These are phyloP conservation scores for Alethe castanea DNA, from an alignment of 2,113 vertebrate genomes.

Conservation along the genomic window DNA sequence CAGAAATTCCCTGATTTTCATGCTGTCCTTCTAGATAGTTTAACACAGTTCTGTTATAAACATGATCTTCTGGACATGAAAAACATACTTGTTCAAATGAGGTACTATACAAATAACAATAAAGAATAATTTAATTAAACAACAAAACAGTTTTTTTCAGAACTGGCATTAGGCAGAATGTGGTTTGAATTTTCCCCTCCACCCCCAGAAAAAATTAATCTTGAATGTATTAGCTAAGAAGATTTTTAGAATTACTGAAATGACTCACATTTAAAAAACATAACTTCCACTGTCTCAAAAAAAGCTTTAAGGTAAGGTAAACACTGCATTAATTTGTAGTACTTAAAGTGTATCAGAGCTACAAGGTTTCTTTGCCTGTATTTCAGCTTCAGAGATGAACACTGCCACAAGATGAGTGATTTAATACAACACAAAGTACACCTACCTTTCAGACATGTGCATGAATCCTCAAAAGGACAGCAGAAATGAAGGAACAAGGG, in stretches of 20 bases:
- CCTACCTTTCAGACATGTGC: slow-evolving; percentile 72
- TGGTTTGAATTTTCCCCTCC: neutral
- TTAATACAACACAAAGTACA: neutral
- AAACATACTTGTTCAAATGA: neutral
- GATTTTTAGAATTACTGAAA: neutral
- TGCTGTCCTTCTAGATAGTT: neutral
- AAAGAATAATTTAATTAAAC: neutral
- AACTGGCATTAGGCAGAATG: neutral
- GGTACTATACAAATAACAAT: neutral
- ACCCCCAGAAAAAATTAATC: neutral
- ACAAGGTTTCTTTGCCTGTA: neutral
- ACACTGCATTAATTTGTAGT: neutral
- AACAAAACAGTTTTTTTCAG: neutral
- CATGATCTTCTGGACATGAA: neutral
- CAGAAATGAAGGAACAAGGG: slow-evolving; percentile 70
- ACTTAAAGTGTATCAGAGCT: neutral
- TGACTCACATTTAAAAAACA: neutral
- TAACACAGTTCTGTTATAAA: neutral
- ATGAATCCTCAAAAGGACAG: slow-evolving; percentile 73
- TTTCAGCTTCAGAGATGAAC: neutral
- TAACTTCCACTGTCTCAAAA: neutral
- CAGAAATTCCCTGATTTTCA: neutral
- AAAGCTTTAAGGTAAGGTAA: neutral
- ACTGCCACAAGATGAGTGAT: neutral
- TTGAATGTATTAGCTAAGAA: neutral